phyloP scores from a whole-genome alignment of 2,888 invertebrate genomes.

The Drosophila siamana region DNA sequence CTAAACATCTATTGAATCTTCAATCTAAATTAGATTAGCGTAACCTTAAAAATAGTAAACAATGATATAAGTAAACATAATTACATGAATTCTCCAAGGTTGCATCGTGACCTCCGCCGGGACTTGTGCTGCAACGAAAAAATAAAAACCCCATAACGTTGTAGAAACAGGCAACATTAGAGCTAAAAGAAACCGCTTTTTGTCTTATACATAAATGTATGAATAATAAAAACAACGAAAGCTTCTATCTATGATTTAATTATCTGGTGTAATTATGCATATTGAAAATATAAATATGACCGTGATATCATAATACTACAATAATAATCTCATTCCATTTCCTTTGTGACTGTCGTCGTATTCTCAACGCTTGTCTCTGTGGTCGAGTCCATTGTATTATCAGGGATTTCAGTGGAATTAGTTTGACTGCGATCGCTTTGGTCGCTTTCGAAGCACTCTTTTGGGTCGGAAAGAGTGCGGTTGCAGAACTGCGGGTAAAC shows the following conservation, averaged over 20 bases:
- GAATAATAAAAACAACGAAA: not conserved
- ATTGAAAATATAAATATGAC: conserved; percentile 45
- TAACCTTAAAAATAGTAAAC: not conserved
- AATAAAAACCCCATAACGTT: conserved; percentile 36
- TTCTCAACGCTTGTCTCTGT: conserved; percentile 11
- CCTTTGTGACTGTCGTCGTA: conserved; percentile 34
- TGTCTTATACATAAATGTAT: not conserved
- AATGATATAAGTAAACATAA: conserved; percentile 41
- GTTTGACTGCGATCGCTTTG: conserved; percentile 12
- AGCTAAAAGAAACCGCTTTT: not conserved
- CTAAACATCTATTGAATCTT: too few species aligned
- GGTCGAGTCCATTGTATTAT: conserved; percentile 7
- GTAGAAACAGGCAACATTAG: not conserved
- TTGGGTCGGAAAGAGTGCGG: conserved; percentile 63
- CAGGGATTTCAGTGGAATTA: conserved; percentile 7
- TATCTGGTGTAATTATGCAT: conserved; percentile 23
- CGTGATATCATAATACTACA: conserved; percentile 55
- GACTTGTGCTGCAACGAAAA: conserved; percentile 88
- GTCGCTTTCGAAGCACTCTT: conserved; percentile 62
- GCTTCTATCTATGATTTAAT: conserved; percentile 16
- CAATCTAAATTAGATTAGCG: too few species aligned
- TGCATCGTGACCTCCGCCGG: conserved; percentile 90
- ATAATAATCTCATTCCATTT: conserved; percentile 34
- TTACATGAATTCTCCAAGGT: conserved; percentile 87
- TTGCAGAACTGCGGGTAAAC: conserved; percentile 81